Evolutionary conservation across 2,797 vertebrate species (phyloP).

Genomic region (Smutsia gigantea): DNA sequence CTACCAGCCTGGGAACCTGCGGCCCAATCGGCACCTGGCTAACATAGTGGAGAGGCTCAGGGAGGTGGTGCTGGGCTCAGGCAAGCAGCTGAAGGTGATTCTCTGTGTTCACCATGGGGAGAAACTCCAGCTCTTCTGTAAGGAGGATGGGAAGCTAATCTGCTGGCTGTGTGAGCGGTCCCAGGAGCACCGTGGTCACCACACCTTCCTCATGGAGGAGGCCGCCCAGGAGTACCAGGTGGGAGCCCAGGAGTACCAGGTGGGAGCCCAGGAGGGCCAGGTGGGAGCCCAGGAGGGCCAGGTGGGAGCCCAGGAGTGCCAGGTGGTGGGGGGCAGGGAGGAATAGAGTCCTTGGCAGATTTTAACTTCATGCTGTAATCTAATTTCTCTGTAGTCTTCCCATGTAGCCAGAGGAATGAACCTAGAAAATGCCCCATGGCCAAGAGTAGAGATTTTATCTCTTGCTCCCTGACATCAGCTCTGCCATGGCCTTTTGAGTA

Average conservation of each 20-base stretch:
- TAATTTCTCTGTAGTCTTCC: neutral
- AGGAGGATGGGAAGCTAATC: slow-evolving; percentile 73
- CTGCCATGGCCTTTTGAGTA: neutral
- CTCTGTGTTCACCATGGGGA: slow-evolving; percentile 65
- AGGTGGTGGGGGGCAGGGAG: slow-evolving; percentile 49
- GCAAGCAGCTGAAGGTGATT: neutral
- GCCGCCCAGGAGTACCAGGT: slow-evolving; percentile 74
- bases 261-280: neutral
- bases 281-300: slow-evolving; percentile 55
- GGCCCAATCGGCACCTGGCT: slow-evolving; percentile 75
- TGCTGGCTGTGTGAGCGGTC: slow-evolving; percentile 77
- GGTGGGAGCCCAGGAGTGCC: slow-evolving; percentile 57
- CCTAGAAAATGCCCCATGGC: neutral
- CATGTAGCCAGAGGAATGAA: neutral
- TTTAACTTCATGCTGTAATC: neutral
- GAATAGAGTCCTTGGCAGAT: neutral
- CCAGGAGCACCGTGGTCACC: slow-evolving; percentile 74
- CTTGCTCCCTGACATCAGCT: neutral
- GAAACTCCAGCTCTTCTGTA: slow-evolving; percentile 78
- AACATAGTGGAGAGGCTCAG: slow-evolving; percentile 62
- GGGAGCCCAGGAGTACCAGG: slow-evolving; percentile 46
- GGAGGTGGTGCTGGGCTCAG: slow-evolving; percentile 6
- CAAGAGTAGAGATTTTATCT: neutral
- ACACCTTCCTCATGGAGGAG: slow-evolving; percentile 71
- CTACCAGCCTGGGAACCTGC: slow-evolving; percentile 62